A percentile compares a stretch with the other conserved stretches of the same genome.
phyloP scores from a whole-genome alignment of 1,140 invertebrate genomes.

The Drosophila bocki region DNA sequence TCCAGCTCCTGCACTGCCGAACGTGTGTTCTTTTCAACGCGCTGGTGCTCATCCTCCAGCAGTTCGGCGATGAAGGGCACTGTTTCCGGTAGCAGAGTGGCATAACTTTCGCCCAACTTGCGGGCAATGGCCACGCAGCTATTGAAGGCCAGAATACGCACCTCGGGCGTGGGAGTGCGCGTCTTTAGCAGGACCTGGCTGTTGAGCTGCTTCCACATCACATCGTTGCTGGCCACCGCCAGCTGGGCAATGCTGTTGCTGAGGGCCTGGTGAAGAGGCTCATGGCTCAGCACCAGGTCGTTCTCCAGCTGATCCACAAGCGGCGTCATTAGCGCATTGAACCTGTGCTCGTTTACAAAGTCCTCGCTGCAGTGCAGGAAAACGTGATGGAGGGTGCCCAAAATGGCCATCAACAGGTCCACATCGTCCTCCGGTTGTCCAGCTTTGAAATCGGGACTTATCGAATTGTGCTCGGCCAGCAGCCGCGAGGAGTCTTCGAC shows the following conservation, averaged over 20 bases:
- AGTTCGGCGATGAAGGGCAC: slow-evolving; percentile 94
- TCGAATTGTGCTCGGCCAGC: slow-evolving; percentile 87
- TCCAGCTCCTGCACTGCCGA: slow-evolving; percentile 92
- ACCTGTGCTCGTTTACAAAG: slow-evolving; percentile 94
- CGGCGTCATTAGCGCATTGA: slow-evolving; percentile 93
- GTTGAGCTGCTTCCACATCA: slow-evolving; percentile 94
- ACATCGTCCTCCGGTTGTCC: slow-evolving; percentile 85
- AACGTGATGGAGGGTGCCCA: slow-evolving; percentile 91
- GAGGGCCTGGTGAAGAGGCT: slow-evolving; percentile 87
- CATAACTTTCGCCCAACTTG: slow-evolving; percentile 92
- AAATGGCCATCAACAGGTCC: slow-evolving; percentile 88
- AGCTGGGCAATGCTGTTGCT: slow-evolving; percentile 93
- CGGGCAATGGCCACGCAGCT: slow-evolving; percentile 90
- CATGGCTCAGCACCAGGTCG: slow-evolving; percentile 86
- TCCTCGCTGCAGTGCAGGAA: slow-evolving; percentile 93
- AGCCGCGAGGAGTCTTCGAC: slow-evolving; percentile 91
- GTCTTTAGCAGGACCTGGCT: slow-evolving; percentile 96
- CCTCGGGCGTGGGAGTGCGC: slow-evolving; percentile 89
- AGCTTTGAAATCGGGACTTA: slow-evolving; percentile 78
- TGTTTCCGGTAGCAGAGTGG: slow-evolving; percentile 92
- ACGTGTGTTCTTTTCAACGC: slow-evolving; percentile 91
- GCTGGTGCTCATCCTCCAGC: slow-evolving; percentile 92
- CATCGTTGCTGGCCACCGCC: slow-evolving; percentile 92
- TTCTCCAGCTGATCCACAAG: slow-evolving; percentile 96
- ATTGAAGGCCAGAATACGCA: slow-evolving; percentile 87